These are phyloP conservation scores for Xestia xanthographa DNA, from an alignment of 2,888 invertebrate genomes.

Conservation along the genomic window DNA sequence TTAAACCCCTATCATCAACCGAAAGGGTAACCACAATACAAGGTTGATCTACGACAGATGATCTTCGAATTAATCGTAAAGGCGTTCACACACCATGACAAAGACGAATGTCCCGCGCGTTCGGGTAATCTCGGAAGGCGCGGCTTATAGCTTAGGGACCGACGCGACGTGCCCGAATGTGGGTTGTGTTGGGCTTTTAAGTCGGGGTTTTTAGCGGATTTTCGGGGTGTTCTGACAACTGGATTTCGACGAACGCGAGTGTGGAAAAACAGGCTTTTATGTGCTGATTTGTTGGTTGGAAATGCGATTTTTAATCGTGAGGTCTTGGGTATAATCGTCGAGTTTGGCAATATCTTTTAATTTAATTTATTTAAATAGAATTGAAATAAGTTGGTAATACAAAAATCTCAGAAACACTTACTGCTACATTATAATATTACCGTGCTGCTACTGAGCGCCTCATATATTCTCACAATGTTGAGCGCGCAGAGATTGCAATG, in stretches of 20 bases:
- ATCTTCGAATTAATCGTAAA: slow-evolving; percentile 71
- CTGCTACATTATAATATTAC: too few species aligned
- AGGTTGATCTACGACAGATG: slow-evolving; percentile 64
- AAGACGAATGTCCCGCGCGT: slow-evolving; percentile 72
- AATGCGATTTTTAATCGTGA: not conserved
- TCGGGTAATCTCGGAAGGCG: slow-evolving; percentile 65
- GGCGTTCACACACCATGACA: slow-evolving; percentile 71
- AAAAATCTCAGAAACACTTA: too few species aligned
- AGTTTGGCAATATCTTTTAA: not conserved
- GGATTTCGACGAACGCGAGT: not conserved
- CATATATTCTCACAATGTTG: not conserved
- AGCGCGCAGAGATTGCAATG: not conserved
- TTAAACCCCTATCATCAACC: slow-evolving; percentile 50
- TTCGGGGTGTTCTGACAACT: slow-evolving; percentile 1
- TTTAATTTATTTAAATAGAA: too few species aligned
- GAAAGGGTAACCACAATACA: slow-evolving; percentile 54
- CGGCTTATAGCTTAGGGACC: slow-evolving; percentile 66
- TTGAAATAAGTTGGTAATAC: too few species aligned
- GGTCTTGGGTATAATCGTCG: not conserved
- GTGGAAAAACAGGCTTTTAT: not conserved
- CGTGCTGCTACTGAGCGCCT: too few species aligned
- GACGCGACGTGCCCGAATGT: slow-evolving; percentile 50
- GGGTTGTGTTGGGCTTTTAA: slow-evolving; percentile 53
- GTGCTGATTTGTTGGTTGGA: not conserved
- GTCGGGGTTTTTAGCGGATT: slow-evolving; percentile 28